Base-by-base conservation (phyloP, 2,888 invertebrate genomes). In the Mythimna lalbum region DNA sequence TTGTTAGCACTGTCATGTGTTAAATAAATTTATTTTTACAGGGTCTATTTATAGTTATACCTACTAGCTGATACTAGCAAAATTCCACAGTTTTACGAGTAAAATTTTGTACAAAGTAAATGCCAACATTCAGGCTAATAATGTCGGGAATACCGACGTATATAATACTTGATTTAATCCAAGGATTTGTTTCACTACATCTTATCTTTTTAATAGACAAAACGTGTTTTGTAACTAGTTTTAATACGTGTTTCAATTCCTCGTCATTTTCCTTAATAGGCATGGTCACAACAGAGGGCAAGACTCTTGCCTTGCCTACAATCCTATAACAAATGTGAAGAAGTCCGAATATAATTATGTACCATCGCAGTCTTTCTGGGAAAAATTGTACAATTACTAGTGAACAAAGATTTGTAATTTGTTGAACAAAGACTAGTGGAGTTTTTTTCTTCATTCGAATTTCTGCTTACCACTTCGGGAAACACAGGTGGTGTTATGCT, bases 141-240 rank as follows among this genome's bases (percentile, higher is more conserved):
- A 52, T 52, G 23, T 6, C 17, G 23, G 17, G 23, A 53, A 23
- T 23, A n/a, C 39, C 12, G 0, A 39, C 39, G 12, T 39, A 12
- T 39, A 39, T 4, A 39, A 2, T 10, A 12, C 12, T 14, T 39
- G 39, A 33, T 9, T 33, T 33, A 33, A 33, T 33, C 33, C 27
- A 63, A 36, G 63, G 36, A 36, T 39, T 57, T 17, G 4, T 27
- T 43, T 56, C 33, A 1, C n/a, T 59, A 19, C 19, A 0, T 17
- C 52, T 52, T 50, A 72, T 73, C 70, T 68, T 52, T 80, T 61
- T 47, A 52, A 64, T 21, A 12, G 43, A 47, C 49, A 21, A 10
- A 57, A 82, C 62, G 21, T 65, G 49, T 61, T 71, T 63, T 63
- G 50, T 39, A 43, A 52, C 1, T 12, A 19, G 12, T 43, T 23